Evolutionary conservation across 2,797 vertebrate species (phyloP).

Genomic region (Acanthornis magna): DNA sequence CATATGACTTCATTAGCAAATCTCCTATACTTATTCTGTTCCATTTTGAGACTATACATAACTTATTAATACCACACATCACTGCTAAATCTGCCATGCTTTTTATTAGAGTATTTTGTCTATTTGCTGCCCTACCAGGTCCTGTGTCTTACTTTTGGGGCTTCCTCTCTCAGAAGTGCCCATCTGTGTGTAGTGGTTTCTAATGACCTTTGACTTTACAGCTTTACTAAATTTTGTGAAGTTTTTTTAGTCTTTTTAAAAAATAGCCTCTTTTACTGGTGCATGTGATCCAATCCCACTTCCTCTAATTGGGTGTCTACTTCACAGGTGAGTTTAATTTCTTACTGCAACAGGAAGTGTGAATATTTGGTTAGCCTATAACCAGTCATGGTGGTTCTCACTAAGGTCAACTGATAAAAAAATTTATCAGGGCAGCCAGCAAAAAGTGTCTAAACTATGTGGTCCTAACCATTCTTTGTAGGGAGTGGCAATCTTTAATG

Average conservation of each 20-base stretch:
- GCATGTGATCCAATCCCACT: neutral
- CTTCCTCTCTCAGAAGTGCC: neutral
- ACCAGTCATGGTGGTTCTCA: neutral
- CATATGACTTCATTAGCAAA: neutral
- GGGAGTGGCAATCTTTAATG: neutral
- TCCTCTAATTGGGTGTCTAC: neutral
- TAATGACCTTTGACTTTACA: slow-evolving; percentile 21
- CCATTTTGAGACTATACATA: neutral
- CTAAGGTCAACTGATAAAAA: neutral
- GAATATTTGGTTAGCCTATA: neutral
- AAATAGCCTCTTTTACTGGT: neutral
- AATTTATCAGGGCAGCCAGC: neutral
- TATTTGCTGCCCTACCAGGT: neutral
- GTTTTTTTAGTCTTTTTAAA: neutral
- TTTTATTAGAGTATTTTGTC: neutral
- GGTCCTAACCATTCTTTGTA: neutral
- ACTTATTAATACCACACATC: neutral
- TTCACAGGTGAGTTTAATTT: neutral
- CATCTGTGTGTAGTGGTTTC: neutral
- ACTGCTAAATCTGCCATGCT: neutral
- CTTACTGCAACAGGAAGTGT: neutral
- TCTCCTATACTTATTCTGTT: neutral
- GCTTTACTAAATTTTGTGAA: neutral
- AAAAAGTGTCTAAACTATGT: neutral
- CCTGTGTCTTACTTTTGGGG: neutral